Evolutionary conservation across 1,140 invertebrate genomes (phyloP).

Genomic region (Neodiprion virginianus): DNA sequence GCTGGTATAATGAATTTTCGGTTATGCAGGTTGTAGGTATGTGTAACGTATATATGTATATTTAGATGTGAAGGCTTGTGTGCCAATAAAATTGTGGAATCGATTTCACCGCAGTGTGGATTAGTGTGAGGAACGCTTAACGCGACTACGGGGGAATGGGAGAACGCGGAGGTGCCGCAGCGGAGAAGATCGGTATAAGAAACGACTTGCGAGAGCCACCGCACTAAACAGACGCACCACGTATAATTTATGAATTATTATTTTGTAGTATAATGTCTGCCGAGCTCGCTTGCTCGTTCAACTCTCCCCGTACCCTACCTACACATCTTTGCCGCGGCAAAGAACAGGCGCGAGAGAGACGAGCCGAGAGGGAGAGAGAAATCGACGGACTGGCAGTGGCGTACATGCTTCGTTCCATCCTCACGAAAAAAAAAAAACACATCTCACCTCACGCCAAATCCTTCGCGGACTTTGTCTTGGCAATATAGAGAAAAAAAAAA

Average conservation of each 20-base stretch:
- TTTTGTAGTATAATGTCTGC: constrained; percentile 51
- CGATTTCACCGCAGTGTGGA: neutral
- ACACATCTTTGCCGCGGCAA: constrained; percentile 6
- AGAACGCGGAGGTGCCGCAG: no score
- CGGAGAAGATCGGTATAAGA: constrained; percentile 1
- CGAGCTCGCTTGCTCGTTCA: constrained; percentile 13
- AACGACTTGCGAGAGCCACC: constrained; percentile 22
- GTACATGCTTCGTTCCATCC: neutral
- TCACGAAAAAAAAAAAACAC: no score
- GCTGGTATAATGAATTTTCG: no score
- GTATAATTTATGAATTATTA: constrained; percentile 59
- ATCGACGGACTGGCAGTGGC: neutral
- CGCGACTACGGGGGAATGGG: neutral
- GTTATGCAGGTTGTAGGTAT: no score
- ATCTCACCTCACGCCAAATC: no score
- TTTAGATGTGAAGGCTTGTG: neutral
- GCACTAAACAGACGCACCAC: constrained; percentile 46
- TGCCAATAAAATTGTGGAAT: neutral
- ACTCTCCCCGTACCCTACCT: neutral
- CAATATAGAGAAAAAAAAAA: no score
- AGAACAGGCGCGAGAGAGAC: neutral
- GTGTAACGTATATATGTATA: no score
- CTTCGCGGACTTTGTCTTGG: no score
- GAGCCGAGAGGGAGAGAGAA: neutral
- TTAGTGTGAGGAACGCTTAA: neutral